Conservation (phyloP, 2,113 vertebrate genomes). For the Colistium nudipinnis region DNA sequence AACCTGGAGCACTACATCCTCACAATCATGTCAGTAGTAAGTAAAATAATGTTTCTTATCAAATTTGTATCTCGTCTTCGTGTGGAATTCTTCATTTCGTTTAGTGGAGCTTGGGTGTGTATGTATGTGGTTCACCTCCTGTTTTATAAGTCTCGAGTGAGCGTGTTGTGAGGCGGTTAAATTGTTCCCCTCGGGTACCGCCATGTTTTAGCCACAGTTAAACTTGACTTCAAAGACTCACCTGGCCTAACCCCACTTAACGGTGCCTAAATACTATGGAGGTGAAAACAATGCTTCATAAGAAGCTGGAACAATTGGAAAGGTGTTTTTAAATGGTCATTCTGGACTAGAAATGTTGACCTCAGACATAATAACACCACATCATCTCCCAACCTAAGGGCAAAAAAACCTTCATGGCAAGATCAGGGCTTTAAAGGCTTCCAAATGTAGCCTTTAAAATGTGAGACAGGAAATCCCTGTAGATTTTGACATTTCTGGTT, state of each 20-base stretch:
- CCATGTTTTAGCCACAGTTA: background rate
- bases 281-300: background rate
- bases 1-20: slow-evolving; percentile 95
- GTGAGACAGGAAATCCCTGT: slow-evolving; percentile 7
- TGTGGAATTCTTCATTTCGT: background rate
- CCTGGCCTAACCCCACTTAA: background rate
- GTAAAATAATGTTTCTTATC: slow-evolving; percentile 81
- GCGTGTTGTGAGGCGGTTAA: too few species aligned
- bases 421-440: background rate
- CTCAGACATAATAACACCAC: background rate
- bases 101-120: background rate
- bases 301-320: background rate
- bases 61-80: slow-evolving; percentile 29
- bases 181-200: background rate
- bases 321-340: too few species aligned
- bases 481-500: slow-evolving; percentile 41
- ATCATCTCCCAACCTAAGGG: background rate
- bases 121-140: too few species aligned
- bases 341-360: background rate
- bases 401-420: background rate
- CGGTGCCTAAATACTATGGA: background rate
- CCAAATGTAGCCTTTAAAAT: background rate
- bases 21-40: slow-evolving; percentile 99
- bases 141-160: too few species aligned
- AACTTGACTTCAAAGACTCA: background rate